Evolutionary conservation across 1,140 invertebrate species (phyloP).

Genomic region (Riptortus pedestris): DNA sequence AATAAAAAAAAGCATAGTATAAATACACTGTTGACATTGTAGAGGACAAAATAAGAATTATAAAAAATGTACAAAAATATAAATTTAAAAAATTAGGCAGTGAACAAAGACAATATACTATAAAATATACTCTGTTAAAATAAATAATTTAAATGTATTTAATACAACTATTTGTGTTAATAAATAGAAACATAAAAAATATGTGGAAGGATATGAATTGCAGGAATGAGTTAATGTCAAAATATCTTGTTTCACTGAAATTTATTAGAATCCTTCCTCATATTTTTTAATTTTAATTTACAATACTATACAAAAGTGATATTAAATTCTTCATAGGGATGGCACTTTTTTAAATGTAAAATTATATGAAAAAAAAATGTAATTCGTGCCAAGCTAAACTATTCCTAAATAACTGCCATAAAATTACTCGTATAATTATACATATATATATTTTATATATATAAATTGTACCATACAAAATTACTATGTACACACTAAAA

Average conservation of each 20-base stretch:
- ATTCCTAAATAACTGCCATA: slow-evolving; percentile 9
- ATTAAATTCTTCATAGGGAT: slow-evolving; percentile 2
- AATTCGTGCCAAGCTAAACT: slow-evolving; percentile 13
- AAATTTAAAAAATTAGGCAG: slow-evolving; percentile 16
- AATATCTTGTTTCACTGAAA: too few relatives aligned
- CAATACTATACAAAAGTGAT: slow-evolving; percentile 13
- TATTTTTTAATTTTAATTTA: not conserved
- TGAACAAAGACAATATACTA: slow-evolving; percentile 15
- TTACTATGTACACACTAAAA: slow-evolving; percentile 27
- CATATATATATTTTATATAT: slow-evolving; percentile 11
- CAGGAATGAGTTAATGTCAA: not conserved
- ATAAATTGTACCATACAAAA: slow-evolving; percentile 22
- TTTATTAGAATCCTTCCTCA: not conserved
- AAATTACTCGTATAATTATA: slow-evolving; percentile 7
- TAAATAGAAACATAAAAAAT: not conserved
- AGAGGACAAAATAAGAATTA: too few relatives aligned
- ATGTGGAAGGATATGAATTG: not conserved
- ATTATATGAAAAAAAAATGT: not conserved
- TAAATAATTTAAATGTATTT: not conserved
- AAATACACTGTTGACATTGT: too few relatives aligned
- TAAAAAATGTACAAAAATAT: slow-evolving; percentile 16
- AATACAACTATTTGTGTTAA: not conserved
- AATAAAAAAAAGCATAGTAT: too few relatives aligned
- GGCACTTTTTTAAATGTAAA: not conserved
- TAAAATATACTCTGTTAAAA: slow-evolving; percentile 11